Percentiles rank a stretch among this genome's conserved stretches.
phyloP scores from a whole-genome alignment of 1,140 invertebrate species.

The Dreissena polymorpha region DNA sequence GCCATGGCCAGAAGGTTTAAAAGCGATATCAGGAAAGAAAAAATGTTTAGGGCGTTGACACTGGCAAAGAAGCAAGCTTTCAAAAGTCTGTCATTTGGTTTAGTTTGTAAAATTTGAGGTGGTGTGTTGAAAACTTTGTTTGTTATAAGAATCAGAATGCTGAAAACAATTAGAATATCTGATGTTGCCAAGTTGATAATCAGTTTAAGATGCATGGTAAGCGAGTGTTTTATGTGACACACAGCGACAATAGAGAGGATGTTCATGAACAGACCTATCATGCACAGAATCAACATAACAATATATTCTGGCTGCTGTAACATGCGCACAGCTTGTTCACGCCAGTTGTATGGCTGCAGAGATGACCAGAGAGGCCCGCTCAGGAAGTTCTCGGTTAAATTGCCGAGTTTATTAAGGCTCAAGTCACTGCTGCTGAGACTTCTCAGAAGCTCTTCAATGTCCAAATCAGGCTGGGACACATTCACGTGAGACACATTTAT shows the following conservation, averaged over 20 bases:
- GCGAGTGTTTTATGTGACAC: slow-evolving; percentile 53
- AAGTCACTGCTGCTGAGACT: background rate
- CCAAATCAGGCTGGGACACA: background rate
- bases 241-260: slow-evolving; percentile 65
- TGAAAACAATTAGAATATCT: slow-evolving; percentile 69
- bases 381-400: slow-evolving; percentile 24
- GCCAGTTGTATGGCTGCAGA: slow-evolving; percentile 55
- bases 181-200: slow-evolving; percentile 70
- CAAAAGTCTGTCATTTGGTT: slow-evolving; percentile 44
- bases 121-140: slow-evolving; percentile 64
- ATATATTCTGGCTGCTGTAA: slow-evolving; percentile 62
- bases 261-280: slow-evolving; percentile 64
- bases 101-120: background rate
- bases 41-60: slow-evolving; percentile 63
- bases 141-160: slow-evolving; percentile 63
- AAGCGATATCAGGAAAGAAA: slow-evolving; percentile 81
- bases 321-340: slow-evolving; percentile 56
- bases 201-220: slow-evolving; percentile 71
- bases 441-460: slow-evolving; percentile 1
- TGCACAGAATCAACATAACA: slow-evolving; percentile 61
- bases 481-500: background rate
- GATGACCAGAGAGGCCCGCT: slow-evolving; percentile 50
- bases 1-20: slow-evolving; percentile 85
- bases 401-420: background rate
- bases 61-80: slow-evolving; percentile 64